Conservation (phyloP, 1,140 invertebrate genomes). For the Temnothorax nylanderi region DNA sequence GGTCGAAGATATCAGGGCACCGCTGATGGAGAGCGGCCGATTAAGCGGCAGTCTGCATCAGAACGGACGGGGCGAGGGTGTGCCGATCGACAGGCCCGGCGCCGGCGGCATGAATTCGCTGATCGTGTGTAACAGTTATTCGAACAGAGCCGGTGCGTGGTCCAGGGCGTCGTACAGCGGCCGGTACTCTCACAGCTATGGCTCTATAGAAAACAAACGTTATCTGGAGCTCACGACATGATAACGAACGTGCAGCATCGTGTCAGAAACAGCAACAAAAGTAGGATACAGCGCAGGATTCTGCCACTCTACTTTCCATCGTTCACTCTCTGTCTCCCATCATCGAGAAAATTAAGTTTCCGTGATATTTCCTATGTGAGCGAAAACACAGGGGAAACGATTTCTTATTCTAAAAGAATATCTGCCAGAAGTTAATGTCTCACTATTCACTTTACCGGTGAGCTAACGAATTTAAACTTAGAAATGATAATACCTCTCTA, state of each 20-base stretch:
- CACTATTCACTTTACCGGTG: not conserved
- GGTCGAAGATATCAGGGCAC: slow-evolving; percentile 76
- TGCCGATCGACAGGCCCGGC: slow-evolving; percentile 85
- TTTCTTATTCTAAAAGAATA: not conserved
- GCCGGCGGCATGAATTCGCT: slow-evolving; percentile 90
- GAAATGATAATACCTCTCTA: not conserved
- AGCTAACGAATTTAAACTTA: slow-evolving; percentile 7
- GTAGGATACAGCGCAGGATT: not conserved
- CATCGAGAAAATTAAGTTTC: not conserved
- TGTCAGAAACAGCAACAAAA: not conserved
- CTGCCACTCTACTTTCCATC: not conserved
- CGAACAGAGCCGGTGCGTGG: slow-evolving; percentile 89
- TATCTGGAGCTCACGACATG: slow-evolving; percentile 82
- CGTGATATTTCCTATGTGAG: not conserved
- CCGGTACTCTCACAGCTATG: slow-evolving; percentile 86
- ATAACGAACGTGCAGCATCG: slow-evolving; percentile 40
- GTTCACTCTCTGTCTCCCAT: not conserved
- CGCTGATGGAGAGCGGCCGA: slow-evolving; percentile 77
- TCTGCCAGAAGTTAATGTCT: not conserved
- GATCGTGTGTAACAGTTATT: slow-evolving; percentile 91
- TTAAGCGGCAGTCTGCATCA: slow-evolving; percentile 57
- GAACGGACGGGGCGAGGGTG: slow-evolving; percentile 63
- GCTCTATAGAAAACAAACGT: slow-evolving; percentile 85
- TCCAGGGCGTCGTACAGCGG: slow-evolving; percentile 83
- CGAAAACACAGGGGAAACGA: not conserved